Evolutionary conservation across 2,797 vertebrate species (phyloP), one percentile per base, ranked within the genome.

Genomic region (Phalanger gymnotis): DNA sequence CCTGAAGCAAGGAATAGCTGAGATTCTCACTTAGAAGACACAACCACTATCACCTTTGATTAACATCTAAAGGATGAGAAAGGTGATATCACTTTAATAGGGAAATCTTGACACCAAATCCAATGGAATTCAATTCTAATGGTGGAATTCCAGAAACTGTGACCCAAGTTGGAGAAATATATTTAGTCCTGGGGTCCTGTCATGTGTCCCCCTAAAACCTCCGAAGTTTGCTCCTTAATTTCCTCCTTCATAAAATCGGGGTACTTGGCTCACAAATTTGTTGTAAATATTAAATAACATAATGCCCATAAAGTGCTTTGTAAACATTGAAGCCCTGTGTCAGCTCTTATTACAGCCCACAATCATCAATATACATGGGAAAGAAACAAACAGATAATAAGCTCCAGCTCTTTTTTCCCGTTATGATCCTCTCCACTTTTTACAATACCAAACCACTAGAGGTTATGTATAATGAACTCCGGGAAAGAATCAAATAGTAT

Each of bases 351-450:
- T 47, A 81, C 40, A 58, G 14, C 16, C 25, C 31, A 3, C 12
- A 28, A 66, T 31, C 22, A 51, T 57, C 57, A 94, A 56, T 12
- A 40, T 96, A 51, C 13, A 66, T 22, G 91, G 22, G n/a, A 92
- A 95, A 30, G 30, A 96, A 91, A 91, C 81, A 90, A 55, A 58
- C 55, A 93, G 87, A 94, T 94, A 91, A 54, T 52, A 87, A 92
- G 27, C 11, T 52, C 51, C 1, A 47, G 61, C 58, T 91, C 81
- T 28, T 28, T 91, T 73, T 91, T 55, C 54, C 34, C 34, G 9
- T 0, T 19, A 12, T 30, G 52, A 7, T 12, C 54, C 53, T 54
- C 55, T 53, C 87, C 89, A 16, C 47, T 89, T n/a, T 91, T 91
- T 54, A 53, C 2, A 30, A 81, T 30, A 53, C 3, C 54, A 92